These are phyloP conservation scores for Dasypolia templi DNA, from an alignment of 2,888 invertebrate species.

Conservation along the genomic window DNA sequence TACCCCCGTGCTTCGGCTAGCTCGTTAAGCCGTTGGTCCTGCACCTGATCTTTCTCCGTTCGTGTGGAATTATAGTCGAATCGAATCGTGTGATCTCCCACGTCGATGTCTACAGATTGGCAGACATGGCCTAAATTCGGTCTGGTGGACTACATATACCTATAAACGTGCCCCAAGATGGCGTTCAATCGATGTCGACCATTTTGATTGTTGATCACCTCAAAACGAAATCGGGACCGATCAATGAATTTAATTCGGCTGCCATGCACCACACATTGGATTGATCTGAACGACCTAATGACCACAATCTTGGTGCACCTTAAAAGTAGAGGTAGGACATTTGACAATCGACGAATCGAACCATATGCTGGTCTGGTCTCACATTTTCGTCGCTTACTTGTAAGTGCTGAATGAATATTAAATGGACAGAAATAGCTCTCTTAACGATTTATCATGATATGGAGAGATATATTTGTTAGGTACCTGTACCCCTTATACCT, in stretches of 20 bases:
- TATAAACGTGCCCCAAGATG: not conserved
- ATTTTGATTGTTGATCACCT: not conserved
- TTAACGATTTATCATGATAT: not conserved
- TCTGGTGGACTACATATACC: not conserved
- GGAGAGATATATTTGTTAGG: not conserved
- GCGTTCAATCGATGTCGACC: not conserved
- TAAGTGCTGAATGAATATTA: not conserved
- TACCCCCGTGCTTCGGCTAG: not conserved
- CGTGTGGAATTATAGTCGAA: not conserved
- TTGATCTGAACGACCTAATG: no score
- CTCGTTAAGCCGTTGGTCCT: not conserved
- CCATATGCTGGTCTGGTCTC: not conserved
- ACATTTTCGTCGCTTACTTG: not conserved
- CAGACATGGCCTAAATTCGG: not conserved
- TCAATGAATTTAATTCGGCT: not conserved
- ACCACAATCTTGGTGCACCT: not conserved
- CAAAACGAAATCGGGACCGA: not conserved
- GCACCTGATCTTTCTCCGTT: not conserved
- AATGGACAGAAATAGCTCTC: not conserved
- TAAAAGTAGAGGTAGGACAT: not conserved
- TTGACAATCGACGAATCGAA: not conserved
- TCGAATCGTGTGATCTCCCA: no score
- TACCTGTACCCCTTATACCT: not conserved
- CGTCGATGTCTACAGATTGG: not conserved
- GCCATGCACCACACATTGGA: not conserved